Evolutionary conservation across 2,797 vertebrate species (phyloP), one percentile per base, ranked within the genome.

Genomic region (Labeo calbasu): DNA sequence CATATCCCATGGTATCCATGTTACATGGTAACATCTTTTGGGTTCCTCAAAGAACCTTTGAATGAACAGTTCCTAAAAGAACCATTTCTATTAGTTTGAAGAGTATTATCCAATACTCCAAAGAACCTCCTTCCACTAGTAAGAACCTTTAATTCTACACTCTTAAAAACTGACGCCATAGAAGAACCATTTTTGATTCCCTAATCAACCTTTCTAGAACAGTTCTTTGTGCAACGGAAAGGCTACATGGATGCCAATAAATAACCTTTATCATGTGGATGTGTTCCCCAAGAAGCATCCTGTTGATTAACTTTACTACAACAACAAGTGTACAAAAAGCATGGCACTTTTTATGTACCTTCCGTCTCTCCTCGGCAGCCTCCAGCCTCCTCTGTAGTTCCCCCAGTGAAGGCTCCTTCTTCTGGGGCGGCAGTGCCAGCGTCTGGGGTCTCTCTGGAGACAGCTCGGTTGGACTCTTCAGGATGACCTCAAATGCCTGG

Each of bases 401-500:
- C 86, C 96, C 95, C 92, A 97, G 90, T 63, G 96, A 98, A 59
- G 96, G 75, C 28, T 97, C 95, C 95, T 94, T 97, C 94, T 93
- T 96, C 86, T 96, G 95, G 4, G 95, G 93, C 7, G 94, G 93
- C 19, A 95, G 94, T 59, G 92, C 92, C 66, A 96, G 86, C 28
- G 81, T 93, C 88, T 96, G 92, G 0, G 95, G 93, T 86, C 94
- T 95, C 88, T 97, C 96, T 0, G 95, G 94, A 40, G 96, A 96
- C 75, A 94, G 87, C 86, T 97, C 95, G 15, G 94, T 94, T 79
- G 96, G 96, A 0, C 93, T 95, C 92, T 96, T 97, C 89, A 98
- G 92, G 85, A 97, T 96, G 88, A 98, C 96, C 89, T 98, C 97
- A 0, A 97, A 98, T 43, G 96, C 95, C 92, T 98, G 97, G 70